Base-by-base conservation (phyloP, 2,797 vertebrate genomes). In the Nothura maculosa region DNA sequence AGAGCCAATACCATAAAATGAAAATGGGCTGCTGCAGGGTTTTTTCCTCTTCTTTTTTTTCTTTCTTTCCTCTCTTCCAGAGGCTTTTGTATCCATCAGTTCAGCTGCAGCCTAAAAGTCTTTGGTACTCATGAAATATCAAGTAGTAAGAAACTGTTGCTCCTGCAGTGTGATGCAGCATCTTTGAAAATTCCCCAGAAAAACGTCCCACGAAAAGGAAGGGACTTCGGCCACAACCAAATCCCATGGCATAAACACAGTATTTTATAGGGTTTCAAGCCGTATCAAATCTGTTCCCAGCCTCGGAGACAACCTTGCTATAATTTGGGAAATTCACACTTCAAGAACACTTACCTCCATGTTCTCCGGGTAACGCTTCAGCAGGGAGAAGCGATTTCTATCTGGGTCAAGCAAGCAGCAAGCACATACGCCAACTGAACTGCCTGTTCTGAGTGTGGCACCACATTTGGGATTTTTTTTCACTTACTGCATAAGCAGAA, bases 191-290 rank as follows among this genome's bases (percentile, higher is more conserved):
- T 68, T 67, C 66, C 87, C 54, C 13, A 17, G 55, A 40, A 88
- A 3, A 12, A 86, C 0, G 1, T 48, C 76, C 68, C 61, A 40
- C 68, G 43, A 85, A 82, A 92, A 12, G 9, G 80, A n/a, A 40
- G 70, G 45, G 75, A 61, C 42, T 16, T 19, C 60, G 74, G 52
- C 69, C 36, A 32, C 6, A 14, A 21, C 12, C 69, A 55, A 47
- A 76, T 74, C 28, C 36, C 0, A 0, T 58, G 87, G 47, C 17
- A 73, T 0, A 43, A 32, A 55, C 6, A 32, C 7, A 22, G 7
- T 34, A 72, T 61, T 87, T 63, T 70, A 54, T 43, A 80, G 21
- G 25, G 64, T 57, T 94, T 81, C 82, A 60, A 87, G 40, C 36
- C 42, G 45, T 43, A 87, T 14, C 32, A 38, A 68, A 72, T 80